Evolutionary conservation across 2,797 vertebrate genomes (phyloP), one percentile per base, ranked within the genome.

Genomic region (Poeciliopsis paucimaculata): DNA sequence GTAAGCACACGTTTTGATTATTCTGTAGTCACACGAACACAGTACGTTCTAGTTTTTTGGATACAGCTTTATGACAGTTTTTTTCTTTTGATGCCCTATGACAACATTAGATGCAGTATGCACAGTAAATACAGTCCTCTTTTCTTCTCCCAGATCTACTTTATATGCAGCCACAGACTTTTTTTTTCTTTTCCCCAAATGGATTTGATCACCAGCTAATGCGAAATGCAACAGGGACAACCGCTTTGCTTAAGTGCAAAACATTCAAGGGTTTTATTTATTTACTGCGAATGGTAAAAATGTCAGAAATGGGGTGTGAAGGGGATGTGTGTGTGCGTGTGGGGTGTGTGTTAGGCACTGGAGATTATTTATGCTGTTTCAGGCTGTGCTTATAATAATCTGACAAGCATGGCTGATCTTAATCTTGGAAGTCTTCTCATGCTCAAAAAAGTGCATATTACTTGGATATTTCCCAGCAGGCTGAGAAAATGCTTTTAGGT

Each of bases 371-470:
- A 83, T 64, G 78, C 76, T 75, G 75, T 73, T 90, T 82, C 82
- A 82, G 86, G 87, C 78, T 83, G 81, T 85, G 85, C 86, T 92
- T 82, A 77, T 8, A 53, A 62, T 79, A 68, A 77, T 79, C 53
- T 82, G 34, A 81, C 72, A 73, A 87, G 82, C 80, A 72, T 60
- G 55, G 78, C 79, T 76, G 83, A 88, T 72, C 83, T 87, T 43
- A 57, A 88, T 75, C 82, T 87, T 76, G 51, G 9, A 79, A 82
- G 78, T 78, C 77, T 36, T 55, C 88, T 89, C 90, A 90, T 91
- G 91, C 89, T 86, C 73, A 75, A 83, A 88, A 91, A 94, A 90
- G 90, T 92, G 90, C 88, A 86, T 82, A 84, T 83, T 71, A 79
- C 76, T 62, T 68, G 34, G 13, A 86, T 64, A 47, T 84, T 86